Conservation (phyloP, 2,888 invertebrate genomes). For the Amitus sp. region DNA sequence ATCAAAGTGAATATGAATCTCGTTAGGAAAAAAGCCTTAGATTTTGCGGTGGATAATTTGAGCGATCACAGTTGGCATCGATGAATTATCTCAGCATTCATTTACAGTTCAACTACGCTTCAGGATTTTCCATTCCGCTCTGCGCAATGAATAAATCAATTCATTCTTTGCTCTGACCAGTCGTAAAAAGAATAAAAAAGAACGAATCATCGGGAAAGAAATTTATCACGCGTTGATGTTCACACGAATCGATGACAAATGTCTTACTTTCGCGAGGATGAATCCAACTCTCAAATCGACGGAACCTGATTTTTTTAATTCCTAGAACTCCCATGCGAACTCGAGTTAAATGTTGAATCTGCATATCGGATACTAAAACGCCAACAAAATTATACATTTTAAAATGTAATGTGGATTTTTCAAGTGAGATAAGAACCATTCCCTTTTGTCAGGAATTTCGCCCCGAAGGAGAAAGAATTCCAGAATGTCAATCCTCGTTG, state of each 20-base stretch:
- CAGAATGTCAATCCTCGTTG: slow-evolving; percentile 19
- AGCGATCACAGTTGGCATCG: too few relatives aligned
- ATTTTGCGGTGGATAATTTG: background rate
- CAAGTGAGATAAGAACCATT: slow-evolving; percentile 13
- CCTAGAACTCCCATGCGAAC: too few relatives aligned
- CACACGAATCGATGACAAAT: too few relatives aligned
- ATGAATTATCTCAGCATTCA: slow-evolving; percentile 33
- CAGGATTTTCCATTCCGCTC: slow-evolving; percentile 42
- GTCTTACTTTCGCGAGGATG: too few relatives aligned
- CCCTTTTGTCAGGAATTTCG: slow-evolving; percentile 20
- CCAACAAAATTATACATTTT: too few relatives aligned
- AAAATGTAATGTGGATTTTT: too few relatives aligned
- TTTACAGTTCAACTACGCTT: slow-evolving; percentile 39
- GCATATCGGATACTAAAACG: too few relatives aligned
- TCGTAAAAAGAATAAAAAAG: slow-evolving; percentile 23
- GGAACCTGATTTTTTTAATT: too few relatives aligned
- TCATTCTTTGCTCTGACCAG: slow-evolving; percentile 22
- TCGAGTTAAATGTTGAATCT: too few relatives aligned
- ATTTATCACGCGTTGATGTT: slow-evolving; percentile 37
- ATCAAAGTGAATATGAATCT: background rate
- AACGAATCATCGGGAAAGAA: slow-evolving; percentile 11
- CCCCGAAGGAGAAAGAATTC: slow-evolving; percentile 16
- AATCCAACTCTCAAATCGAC: too few relatives aligned
- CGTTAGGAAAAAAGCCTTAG: background rate
- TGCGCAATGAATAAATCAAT: slow-evolving; percentile 38